Percentiles rank a stretch among this genome's conserved stretches.
Evolutionary conservation across 2,888 invertebrate genomes (phyloP).

Genomic region (Tetropium fuscum): DNA sequence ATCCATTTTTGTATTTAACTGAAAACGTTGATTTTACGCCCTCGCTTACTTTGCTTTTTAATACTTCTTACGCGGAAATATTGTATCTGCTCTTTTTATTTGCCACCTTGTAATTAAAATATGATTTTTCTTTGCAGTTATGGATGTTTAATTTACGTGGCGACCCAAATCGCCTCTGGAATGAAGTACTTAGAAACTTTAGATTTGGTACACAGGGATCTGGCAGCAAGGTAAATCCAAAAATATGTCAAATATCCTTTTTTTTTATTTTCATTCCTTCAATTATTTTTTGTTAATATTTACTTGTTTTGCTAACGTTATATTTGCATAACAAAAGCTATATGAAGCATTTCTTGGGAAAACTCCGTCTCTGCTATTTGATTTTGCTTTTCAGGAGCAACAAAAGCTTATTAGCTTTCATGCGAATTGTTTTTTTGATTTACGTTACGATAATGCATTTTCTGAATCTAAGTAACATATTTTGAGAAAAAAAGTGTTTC

Average conservation of each 20-base stretch:
- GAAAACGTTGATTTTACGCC: slow-evolving; percentile 30
- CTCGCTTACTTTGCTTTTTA: slow-evolving; percentile 32
- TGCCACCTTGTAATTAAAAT: slow-evolving; percentile 6
- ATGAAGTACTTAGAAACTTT: slow-evolving; percentile 94
- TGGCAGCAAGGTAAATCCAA: slow-evolving; percentile 86
- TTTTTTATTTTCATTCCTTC: not conserved
- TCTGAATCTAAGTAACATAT: no score
- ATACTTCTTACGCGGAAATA: not conserved
- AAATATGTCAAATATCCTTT: not conserved
- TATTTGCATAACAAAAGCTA: no score
- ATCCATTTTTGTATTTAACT: slow-evolving; percentile 21
- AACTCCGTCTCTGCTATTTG: no score
- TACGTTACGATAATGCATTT: no score
- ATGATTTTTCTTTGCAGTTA: slow-evolving; percentile 72
- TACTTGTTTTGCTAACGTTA: no score
- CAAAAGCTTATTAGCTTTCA: no score
- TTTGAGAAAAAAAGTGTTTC: no score
- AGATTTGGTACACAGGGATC: slow-evolving; percentile 90
- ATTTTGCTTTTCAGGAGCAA: no score
- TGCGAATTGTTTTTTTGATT: no score
- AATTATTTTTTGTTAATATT: not conserved
- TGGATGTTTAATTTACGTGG: slow-evolving; percentile 86
- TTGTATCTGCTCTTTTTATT: not conserved
- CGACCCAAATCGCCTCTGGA: slow-evolving; percentile 90
- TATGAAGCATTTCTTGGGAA: no score